Percentiles rank a stretch among this genome's conserved stretches.
phyloP scores from a whole-genome alignment of 1,140 invertebrate genomes.

The Panagrolaimus sp. region DNA sequence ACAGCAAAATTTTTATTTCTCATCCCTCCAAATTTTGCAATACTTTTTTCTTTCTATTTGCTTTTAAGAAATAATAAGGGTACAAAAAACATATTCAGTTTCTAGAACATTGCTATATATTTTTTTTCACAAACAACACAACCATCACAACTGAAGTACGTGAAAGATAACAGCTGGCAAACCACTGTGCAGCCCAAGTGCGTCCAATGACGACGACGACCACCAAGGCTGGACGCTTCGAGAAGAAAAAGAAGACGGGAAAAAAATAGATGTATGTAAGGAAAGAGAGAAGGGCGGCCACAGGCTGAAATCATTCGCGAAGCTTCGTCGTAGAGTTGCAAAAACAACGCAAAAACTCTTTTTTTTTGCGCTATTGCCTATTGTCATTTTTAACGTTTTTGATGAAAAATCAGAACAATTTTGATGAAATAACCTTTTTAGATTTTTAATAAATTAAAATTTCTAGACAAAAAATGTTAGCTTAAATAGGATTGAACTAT shows the following conservation, averaged over 20 bases:
- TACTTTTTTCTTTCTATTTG: neutral
- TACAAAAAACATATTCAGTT: neutral
- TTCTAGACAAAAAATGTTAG: too few relatives aligned
- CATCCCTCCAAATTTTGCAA: neutral
- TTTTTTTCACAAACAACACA: slow-evolving; percentile 1
- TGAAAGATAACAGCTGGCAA: slow-evolving; percentile 9
- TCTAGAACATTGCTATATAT: neutral
- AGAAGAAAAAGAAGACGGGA: neutral
- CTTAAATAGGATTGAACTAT: too few relatives aligned
- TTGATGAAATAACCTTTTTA: too few relatives aligned
- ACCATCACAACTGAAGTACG: neutral
- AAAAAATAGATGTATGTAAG: neutral
- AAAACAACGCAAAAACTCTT: neutral
- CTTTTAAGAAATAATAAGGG: neutral
- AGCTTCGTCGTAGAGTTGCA: slow-evolving; percentile 14
- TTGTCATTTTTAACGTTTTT: too few relatives aligned
- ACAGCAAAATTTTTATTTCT: neutral
- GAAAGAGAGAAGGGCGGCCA: slow-evolving; percentile 9
- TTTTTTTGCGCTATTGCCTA: too few relatives aligned
- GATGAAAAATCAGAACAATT: too few relatives aligned
- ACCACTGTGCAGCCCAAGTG: neutral
- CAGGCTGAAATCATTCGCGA: slow-evolving; percentile 9
- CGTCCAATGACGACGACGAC: neutral
- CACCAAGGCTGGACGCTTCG: slow-evolving; percentile 1
- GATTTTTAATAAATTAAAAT: too few relatives aligned